Evolutionary conservation across 2,113 vertebrate species (phyloP), one percentile per base, ranked within the genome.

Genomic region (Notothenia coriiceps): DNA sequence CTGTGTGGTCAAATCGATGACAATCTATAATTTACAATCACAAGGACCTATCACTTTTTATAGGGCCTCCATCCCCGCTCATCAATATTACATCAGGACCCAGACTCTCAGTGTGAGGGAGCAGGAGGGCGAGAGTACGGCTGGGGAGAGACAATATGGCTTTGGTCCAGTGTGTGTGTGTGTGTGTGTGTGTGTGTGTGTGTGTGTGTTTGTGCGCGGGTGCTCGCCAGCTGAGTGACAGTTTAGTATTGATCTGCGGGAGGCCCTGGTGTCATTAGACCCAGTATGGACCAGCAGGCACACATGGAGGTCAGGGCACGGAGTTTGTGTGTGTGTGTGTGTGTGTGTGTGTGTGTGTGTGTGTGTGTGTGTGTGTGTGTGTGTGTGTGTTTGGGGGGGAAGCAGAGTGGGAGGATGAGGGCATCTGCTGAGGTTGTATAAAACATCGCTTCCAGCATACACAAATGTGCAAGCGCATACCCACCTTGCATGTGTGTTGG

Each of bases 1-100:
- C 22, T 75, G 50, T 60, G 69, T 22, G 93, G 95, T 80, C 66
- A 91, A 97, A 97, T 97, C 96, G 91, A 97, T 97, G 96, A 93
- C 95, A 94, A 97, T 97, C 96, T 97, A 96, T 97, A 97, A 98
- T 97, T 97, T 97, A 96, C 96, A 96, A 97, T 97, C 94, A 95
- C 95, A 96, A 96, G 96, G 96, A 96, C 96, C 96, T 96, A 97
- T 98, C 97, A 96, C 95, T 97, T 98, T 97, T 97, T 97, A 95
- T 96, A 83, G 95, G 94, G 95, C 95, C 96, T 97, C 95, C 95
- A 97, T 97, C 96, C 94, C 93, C 88, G 86, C 96, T 97, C 96
- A 97, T 97, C 97, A 97, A 97, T 97, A 97, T 97, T 98, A 96
- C 96, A 98, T 97, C 97, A 97, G 96, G 96, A 95, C 94, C 93